These are phyloP conservation scores for Agonopterix arenella DNA, from an alignment of 2,888 invertebrate genomes.

Conservation along the genomic window DNA sequence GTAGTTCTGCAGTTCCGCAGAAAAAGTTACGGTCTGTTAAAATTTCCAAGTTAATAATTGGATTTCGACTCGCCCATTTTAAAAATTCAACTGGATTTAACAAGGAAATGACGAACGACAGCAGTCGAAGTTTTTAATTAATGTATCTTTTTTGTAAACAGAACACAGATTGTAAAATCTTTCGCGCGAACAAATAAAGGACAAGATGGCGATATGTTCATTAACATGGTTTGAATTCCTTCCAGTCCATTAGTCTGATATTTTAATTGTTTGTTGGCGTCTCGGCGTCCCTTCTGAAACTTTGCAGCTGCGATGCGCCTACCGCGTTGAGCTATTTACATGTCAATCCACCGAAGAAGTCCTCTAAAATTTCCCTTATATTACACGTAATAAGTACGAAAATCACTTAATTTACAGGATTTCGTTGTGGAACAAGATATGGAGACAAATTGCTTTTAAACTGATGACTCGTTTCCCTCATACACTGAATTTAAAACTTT, in stretches of 20 bases:
- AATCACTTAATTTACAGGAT: no score
- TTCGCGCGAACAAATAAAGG: constrained; percentile 41
- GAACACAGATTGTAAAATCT: not conserved
- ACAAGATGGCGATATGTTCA: constrained; percentile 58
- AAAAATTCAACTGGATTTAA: constrained; percentile 13
- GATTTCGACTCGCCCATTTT: constrained; percentile 18
- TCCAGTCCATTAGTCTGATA: constrained; percentile 71
- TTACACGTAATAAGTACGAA: no score
- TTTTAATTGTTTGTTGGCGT: constrained; percentile 66
- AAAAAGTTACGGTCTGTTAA: not conserved
- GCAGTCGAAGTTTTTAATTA: constrained; percentile 44
- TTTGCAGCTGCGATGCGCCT: constrained; percentile 63
- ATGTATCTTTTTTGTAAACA: constrained; percentile 17
- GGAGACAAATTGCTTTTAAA: constrained; percentile 67
- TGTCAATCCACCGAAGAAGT: no score
- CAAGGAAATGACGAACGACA: constrained; percentile 27
- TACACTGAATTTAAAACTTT: constrained; percentile 11
- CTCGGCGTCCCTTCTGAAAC: constrained; percentile 50
- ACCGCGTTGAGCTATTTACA: constrained; percentile 61
- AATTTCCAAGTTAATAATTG: not conserved
- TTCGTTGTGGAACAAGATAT: no score
- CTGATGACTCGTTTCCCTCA: constrained; percentile 52
- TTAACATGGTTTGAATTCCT: constrained; percentile 67
- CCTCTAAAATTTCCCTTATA: no score
- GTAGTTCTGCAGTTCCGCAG: not conserved